Evolutionary conservation across 1,140 invertebrate genomes (phyloP).

Genomic region (Ctenoplectra terminalis): DNA sequence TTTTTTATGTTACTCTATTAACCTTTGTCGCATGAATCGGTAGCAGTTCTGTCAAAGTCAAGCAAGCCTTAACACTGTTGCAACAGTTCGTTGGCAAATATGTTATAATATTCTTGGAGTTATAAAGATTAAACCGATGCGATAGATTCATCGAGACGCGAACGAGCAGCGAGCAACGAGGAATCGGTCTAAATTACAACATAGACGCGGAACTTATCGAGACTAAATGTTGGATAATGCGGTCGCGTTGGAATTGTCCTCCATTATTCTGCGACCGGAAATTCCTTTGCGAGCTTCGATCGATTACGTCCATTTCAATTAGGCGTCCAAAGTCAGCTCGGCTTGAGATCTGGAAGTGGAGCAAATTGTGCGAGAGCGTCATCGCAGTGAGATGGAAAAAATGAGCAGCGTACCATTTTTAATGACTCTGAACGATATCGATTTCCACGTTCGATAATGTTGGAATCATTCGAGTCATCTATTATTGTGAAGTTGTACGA

Average conservation of each 20-base stretch:
- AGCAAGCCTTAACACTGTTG: too few relatives aligned
- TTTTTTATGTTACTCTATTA: too few relatives aligned
- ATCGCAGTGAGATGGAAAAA: constrained; percentile 6
- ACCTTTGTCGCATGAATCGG: too few relatives aligned
- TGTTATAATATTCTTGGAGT: too few relatives aligned
- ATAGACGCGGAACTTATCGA: background rate
- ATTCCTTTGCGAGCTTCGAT: background rate
- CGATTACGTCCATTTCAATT: constrained; percentile 30
- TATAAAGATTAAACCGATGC: too few relatives aligned
- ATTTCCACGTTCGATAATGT: background rate
- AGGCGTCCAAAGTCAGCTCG: constrained; percentile 11
- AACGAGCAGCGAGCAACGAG: background rate
- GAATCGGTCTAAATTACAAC: background rate
- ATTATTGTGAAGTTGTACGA: too few relatives aligned
- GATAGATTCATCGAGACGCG: constrained; percentile 1
- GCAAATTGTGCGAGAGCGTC: background rate
- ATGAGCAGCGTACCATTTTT: background rate
- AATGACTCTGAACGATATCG: background rate
- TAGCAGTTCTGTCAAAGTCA: too few relatives aligned
- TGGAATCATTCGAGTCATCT: too few relatives aligned
- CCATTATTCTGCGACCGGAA: constrained; percentile 21
- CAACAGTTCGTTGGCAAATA: too few relatives aligned
- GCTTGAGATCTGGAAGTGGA: background rate
- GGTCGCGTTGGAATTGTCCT: background rate
- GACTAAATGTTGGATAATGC: constrained; percentile 24